phyloP scores from a whole-genome alignment of 1,140 invertebrate species.

The Aphelinus atriplicis region DNA sequence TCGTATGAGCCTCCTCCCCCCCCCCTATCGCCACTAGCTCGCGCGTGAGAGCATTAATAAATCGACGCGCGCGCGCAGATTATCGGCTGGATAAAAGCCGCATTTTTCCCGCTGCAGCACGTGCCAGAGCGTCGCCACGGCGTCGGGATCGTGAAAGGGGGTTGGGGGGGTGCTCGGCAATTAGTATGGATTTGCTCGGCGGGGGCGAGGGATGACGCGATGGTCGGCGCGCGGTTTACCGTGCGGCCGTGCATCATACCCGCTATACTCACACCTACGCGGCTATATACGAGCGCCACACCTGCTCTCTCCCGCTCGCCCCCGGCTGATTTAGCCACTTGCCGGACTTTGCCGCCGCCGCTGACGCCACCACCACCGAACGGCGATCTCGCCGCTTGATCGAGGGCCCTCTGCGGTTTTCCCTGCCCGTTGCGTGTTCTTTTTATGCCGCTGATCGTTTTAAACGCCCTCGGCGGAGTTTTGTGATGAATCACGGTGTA shows the following conservation, averaged over 20 bases:
- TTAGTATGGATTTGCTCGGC: conserved; percentile 51
- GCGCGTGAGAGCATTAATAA: too few relatives aligned
- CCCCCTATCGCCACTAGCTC: too few relatives aligned
- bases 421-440: too few relatives aligned
- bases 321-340: conserved; percentile 18
- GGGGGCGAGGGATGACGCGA: background rate
- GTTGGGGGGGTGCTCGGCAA: conserved; percentile 37
- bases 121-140: background rate
- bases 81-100: background rate
- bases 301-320: background rate
- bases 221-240: conserved; percentile 36
- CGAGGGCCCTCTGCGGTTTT: too few relatives aligned
- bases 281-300: background rate
- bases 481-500: too few relatives aligned
- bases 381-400: too few relatives aligned
- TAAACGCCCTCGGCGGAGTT: too few relatives aligned
- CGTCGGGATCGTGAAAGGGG: background rate
- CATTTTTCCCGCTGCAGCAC: background rate
- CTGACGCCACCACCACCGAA: too few relatives aligned
- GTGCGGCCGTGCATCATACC: conserved; percentile 31
- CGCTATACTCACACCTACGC: background rate
- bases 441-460: too few relatives aligned
- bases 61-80: too few relatives aligned
- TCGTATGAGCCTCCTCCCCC: too few relatives aligned
- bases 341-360: background rate